Percentiles rank a stretch among this genome's conserved stretches.
Conservation (phyloP, 2,113 vertebrate genomes). For the Clarias batrachus region DNA sequence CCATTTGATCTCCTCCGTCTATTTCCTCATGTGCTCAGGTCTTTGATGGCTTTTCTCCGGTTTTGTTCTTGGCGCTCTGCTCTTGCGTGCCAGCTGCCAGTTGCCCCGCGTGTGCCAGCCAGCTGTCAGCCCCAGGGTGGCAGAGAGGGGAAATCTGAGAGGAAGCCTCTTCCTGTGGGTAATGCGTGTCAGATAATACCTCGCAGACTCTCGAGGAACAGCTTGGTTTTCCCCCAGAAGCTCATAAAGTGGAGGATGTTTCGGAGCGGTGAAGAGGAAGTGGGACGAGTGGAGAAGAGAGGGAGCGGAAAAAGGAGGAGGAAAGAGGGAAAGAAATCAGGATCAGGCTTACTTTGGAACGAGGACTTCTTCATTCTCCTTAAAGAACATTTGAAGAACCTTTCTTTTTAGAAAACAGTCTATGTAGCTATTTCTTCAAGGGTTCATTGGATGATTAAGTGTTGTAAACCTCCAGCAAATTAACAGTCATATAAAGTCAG, state of each 20-base stretch:
- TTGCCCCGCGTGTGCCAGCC: conserved; percentile 39
- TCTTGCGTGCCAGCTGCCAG: conserved; percentile 40
- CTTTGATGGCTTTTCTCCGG: conserved; percentile 23
- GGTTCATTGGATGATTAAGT: background rate
- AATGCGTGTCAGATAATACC: conserved; percentile 41
- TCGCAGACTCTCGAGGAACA: conserved; percentile 24
- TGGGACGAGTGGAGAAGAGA: background rate
- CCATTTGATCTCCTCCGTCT: background rate
- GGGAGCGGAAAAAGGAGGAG: background rate
- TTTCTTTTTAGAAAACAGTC: background rate
- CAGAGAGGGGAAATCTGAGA: conserved; percentile 17
- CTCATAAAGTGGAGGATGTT: conserved; percentile 30
- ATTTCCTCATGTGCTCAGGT: background rate
- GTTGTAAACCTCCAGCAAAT: background rate
- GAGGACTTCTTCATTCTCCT: background rate
- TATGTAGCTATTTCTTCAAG: background rate
- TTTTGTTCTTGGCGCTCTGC: conserved; percentile 9
- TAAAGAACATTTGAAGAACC: background rate
- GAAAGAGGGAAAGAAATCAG: background rate
- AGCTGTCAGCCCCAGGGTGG: conserved; percentile 43
- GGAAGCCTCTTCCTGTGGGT: conserved; percentile 15
- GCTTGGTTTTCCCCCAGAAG: conserved; percentile 18
- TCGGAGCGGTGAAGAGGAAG: background rate
- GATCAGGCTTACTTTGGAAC: background rate
- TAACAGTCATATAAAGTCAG: background rate